phyloP scores from a whole-genome alignment of 2,888 invertebrate genomes.

The Nesidiocoris tenuis region DNA sequence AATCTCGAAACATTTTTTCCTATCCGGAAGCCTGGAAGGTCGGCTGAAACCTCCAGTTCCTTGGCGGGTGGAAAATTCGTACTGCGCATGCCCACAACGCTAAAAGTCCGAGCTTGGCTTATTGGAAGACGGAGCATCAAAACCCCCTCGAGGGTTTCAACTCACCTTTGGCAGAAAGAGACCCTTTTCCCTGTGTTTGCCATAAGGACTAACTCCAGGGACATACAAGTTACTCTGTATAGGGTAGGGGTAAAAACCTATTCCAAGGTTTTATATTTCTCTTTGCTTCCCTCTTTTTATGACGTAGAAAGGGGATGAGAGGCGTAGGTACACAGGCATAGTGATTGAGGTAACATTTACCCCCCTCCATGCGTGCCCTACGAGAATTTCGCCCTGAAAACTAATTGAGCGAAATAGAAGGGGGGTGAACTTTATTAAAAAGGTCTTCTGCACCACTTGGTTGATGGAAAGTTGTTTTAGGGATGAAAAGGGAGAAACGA shows the following conservation, averaged over 20 bases:
- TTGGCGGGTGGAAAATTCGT: neutral
- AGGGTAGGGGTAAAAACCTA: neutral
- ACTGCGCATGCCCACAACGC: slow-evolving; percentile 17
- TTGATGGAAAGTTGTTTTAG: neutral
- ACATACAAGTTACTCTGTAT: neutral
- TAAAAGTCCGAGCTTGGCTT: slow-evolving; percentile 36
- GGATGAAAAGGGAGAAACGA: neutral
- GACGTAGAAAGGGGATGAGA: neutral
- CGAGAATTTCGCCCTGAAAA: neutral
- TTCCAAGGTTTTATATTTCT: slow-evolving; percentile 34
- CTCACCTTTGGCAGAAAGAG: neutral
- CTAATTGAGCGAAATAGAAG: neutral
- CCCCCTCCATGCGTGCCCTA: neutral
- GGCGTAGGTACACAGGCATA: neutral
- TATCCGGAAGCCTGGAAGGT: neutral
- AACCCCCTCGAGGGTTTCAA: slow-evolving; percentile 33
- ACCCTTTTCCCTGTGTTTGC: neutral
- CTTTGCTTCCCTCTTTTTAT: slow-evolving; percentile 11
- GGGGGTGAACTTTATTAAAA: neutral
- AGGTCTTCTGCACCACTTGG: neutral
- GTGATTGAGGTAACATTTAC: neutral
- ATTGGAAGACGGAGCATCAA: slow-evolving; percentile 47
- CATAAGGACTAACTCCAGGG: neutral
- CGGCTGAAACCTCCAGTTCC: neutral
- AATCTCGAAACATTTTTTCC: neutral